These are phyloP conservation scores for Lordiphosa stackelbergi DNA, from an alignment of 1,140 invertebrate species.

Conservation along the genomic window DNA sequence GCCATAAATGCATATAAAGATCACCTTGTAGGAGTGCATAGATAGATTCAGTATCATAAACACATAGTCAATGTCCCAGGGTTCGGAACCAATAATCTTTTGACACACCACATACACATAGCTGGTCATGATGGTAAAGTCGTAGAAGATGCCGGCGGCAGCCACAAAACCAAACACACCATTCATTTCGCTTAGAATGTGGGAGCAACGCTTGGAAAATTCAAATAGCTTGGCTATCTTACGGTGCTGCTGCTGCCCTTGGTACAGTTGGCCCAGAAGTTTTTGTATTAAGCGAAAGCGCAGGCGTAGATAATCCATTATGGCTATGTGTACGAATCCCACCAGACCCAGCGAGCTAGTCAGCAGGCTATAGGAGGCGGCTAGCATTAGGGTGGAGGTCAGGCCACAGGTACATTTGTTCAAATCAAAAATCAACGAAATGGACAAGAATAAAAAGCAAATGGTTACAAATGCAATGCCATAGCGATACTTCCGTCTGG, in stretches of 20 bases:
- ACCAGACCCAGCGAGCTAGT: constrained; percentile 41
- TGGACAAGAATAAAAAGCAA: constrained; percentile 24
- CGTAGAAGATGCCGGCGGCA: constrained; percentile 56
- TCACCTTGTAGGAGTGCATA: constrained; percentile 56
- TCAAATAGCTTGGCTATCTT: constrained; percentile 32
- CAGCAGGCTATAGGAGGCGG: constrained; percentile 39
- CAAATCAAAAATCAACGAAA: constrained; percentile 46
- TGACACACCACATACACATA: constrained; percentile 61
- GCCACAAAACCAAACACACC: constrained; percentile 38
- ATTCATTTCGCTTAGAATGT: constrained; percentile 43
- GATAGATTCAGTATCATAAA: constrained; percentile 49
- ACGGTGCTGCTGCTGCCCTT: background rate
- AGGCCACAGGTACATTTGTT: constrained; percentile 47
- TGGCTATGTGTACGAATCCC: constrained; percentile 50
- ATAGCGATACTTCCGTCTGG: constrained; percentile 46
- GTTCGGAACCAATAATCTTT: constrained; percentile 38
- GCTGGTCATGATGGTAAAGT: constrained; percentile 61
- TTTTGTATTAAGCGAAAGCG: constrained; percentile 51
- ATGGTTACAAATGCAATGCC: constrained; percentile 26
- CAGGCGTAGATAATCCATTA: constrained; percentile 61
- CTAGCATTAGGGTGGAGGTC: constrained; percentile 45
- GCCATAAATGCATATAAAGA: constrained; percentile 51
- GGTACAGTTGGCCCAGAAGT: constrained; percentile 37
- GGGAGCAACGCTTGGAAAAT: constrained; percentile 37
- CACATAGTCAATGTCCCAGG: constrained; percentile 35